Evolutionary conservation across 2,113 vertebrate genomes (phyloP), one percentile per base, ranked within the genome.

Genomic region (Onychorhynchus coronatus): DNA sequence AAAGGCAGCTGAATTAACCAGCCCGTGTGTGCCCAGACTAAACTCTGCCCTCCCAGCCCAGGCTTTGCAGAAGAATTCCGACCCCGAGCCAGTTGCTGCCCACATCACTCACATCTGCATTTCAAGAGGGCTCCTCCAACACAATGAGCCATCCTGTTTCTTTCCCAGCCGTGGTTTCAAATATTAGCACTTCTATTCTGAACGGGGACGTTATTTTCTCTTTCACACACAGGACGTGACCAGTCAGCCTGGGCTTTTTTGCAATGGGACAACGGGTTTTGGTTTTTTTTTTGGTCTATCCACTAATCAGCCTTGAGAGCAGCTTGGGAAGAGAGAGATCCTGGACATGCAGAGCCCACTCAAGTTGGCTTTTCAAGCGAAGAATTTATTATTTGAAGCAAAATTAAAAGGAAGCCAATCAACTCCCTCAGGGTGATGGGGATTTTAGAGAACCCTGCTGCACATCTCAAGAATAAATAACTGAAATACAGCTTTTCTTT

Each of bases 401-500:
- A 91, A 96, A 88, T 59, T 82, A 90, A 73, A 88, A 89, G 58
- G 41, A 78, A 94, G 41, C 17, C 56, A 89, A 89, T 88, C 44
- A 89, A 12, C 24, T 78, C 11, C 1, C 61, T 92, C 61, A 30
- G 49, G 35, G 62, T 41, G 53, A 85, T 1, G 9, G n/a, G 67
- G 79, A 83, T 76, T 73, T 85, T 85, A 56, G 86, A 90, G 72
- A 93, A 59, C 20, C 4, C 44, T 62, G 31, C 44, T 53, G 61
- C 13, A 33, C n/a, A 86, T 22, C 39, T 77, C 52, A 52, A 61
- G 31, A 86, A 77, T 22, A 85, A 91, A 24, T 41, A 93, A 79
- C 33, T 27, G 52, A 87, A 75, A 70, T 5, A 35, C 2, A 37
- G 22, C 6, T 9, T 33, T 23, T 28, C 27, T 42, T 12, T 3